Evolutionary conservation across 2,888 invertebrate species (phyloP).

Genomic region (Zele albiditarsus): DNA sequence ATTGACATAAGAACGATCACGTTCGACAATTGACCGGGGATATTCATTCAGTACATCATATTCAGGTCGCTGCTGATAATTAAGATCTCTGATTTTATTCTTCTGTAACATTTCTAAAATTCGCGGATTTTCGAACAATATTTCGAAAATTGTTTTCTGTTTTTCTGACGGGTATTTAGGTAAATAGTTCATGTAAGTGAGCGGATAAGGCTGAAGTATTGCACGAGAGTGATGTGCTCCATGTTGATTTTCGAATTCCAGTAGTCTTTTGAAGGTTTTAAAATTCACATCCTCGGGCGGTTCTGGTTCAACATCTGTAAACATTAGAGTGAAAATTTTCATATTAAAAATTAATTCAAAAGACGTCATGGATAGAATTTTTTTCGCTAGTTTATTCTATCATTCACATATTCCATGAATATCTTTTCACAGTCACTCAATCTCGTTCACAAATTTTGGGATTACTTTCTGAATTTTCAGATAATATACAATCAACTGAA

Average conservation of each 20-base stretch:
- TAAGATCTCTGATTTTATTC: slow-evolving; percentile 48
- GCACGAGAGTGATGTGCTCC: slow-evolving; percentile 35
- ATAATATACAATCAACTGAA: too few relatives aligned
- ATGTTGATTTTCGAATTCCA: slow-evolving; percentile 53
- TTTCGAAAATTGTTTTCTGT: slow-evolving; percentile 52
- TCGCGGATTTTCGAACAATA: slow-evolving; percentile 50
- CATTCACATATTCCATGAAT: too few relatives aligned
- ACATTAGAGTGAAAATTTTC: background rate
- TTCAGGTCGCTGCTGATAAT: slow-evolving; percentile 43
- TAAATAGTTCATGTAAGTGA: slow-evolving; percentile 47
- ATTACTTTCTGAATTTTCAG: too few relatives aligned
- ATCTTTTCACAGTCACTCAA: too few relatives aligned
- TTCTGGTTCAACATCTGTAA: slow-evolving; percentile 60
- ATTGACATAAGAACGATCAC: slow-evolving; percentile 34
- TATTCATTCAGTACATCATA: slow-evolving; percentile 47
- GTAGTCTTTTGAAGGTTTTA: slow-evolving; percentile 58
- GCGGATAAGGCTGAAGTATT: slow-evolving; percentile 40
- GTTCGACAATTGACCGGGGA: slow-evolving; percentile 25
- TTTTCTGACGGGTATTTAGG: slow-evolving; percentile 51
- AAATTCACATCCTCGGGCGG: slow-evolving; percentile 56
- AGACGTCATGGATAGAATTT: background rate
- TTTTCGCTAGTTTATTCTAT: too few relatives aligned
- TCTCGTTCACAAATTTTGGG: too few relatives aligned
- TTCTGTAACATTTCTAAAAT: slow-evolving; percentile 53
- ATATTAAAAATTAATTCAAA: background rate